These are phyloP conservation scores for Aspidoscelis tigris DNA, from an alignment of 2,113 vertebrate genomes.

Conservation along the genomic window DNA sequence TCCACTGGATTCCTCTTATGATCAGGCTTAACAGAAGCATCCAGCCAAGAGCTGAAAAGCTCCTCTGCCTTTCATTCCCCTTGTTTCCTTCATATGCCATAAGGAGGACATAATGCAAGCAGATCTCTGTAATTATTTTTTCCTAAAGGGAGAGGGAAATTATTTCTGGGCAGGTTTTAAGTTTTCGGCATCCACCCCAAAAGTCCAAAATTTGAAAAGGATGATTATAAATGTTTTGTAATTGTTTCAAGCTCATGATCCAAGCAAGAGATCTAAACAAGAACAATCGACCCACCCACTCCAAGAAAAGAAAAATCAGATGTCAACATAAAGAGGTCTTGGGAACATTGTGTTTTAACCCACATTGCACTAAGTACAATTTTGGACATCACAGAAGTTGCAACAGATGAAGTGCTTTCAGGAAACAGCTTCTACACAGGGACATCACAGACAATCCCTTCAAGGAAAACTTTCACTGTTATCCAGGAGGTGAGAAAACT, in stretches of 20 bases:
- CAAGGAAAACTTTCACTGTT: slow-evolving; percentile 40
- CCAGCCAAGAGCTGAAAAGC: not conserved
- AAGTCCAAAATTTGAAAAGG: not conserved
- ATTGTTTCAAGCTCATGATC: not conserved
- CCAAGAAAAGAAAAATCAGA: not conserved
- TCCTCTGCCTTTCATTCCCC: not conserved
- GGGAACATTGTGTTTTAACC: not conserved
- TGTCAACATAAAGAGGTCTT: not conserved
- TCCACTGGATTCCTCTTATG: not conserved
- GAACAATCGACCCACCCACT: not conserved
- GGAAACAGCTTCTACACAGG: not conserved
- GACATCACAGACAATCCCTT: not conserved
- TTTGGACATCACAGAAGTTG: not conserved
- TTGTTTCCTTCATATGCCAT: not conserved
- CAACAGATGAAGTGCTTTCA: not conserved
- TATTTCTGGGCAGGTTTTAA: not conserved
- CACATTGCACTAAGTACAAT: not conserved
- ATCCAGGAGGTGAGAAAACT: slow-evolving; percentile 10
- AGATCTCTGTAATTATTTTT: not conserved
- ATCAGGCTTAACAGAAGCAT: not conserved
- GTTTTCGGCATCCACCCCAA: too few species aligned
- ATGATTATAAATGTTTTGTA: not conserved
- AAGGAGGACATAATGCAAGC: not conserved
- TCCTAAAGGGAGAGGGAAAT: not conserved
- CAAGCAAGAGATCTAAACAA: not conserved